Base-by-base conservation (phyloP, 2,888 invertebrate genomes). In the Ophion ventricosus region DNA sequence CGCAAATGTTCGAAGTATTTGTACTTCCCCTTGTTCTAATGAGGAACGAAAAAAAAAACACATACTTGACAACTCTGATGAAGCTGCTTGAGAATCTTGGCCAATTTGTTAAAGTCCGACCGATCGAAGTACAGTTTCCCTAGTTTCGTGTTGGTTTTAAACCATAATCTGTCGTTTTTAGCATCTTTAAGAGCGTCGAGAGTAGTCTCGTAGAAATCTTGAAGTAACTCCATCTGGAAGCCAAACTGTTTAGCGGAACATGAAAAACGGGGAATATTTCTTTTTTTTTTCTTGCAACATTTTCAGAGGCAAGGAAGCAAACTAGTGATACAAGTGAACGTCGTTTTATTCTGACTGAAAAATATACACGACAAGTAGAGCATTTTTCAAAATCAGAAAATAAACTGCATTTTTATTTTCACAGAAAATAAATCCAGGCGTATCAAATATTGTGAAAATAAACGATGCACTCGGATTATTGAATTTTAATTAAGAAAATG, bases 101-200 rank as follows among this genome's bases (percentile, higher is more conserved):
- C 98, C 90, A 99, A 94, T 94, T 98, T 98, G 87, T 96, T 96
- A 93, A 97, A 99, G 92, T 99, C 99, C 74, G 96, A 97, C 82
- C 99, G 95, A 94, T 99, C 99, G 91, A 98, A 99, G 93, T 99
- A 99, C 29, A 99, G 94, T 94, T 99, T 99, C 67, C 99, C 99
- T 88, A 99, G 94, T 94, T 99, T 99, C 0, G 99, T 99, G 93
- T 99, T 99, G 0, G 99, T 99, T 94, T 99, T 99, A 93, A 99
- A 99, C 99, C 99, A 99, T 78, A 99, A 94, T 85, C 99, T 95
- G 94, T 99, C 99, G 93, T 99, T 99, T 93, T 99, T 99, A 0
- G 99, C 99, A 94, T 99, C 99, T 93, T 98, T 98, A 79, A 98
- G 93, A 10, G 98, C 98, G 92, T 98, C 98, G 90, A 98, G 94